Conservation (phyloP, 2,113 vertebrate species). For the Apodemus sylvaticus region DNA sequence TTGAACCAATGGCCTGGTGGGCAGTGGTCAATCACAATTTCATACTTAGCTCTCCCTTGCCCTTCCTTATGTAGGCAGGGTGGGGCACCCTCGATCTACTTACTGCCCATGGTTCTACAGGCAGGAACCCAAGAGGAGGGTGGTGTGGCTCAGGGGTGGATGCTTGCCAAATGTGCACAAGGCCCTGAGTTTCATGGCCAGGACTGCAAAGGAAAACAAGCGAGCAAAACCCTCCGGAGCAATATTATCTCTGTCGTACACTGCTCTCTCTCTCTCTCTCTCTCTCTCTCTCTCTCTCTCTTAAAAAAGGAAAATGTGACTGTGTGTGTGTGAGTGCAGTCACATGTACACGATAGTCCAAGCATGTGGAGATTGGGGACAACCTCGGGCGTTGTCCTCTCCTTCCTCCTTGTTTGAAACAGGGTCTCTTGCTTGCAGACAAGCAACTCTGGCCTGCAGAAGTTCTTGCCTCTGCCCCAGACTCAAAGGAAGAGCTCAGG, state of each 20-base stretch:
- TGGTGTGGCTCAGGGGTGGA: too few species aligned
- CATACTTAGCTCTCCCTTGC: too few species aligned
- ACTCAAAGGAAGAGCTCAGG: neutral
- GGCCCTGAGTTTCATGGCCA: neutral
- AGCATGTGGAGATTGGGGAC: neutral
- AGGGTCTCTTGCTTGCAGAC: neutral
- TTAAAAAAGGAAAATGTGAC: neutral
- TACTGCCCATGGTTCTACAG: neutral
- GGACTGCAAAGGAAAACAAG: neutral
- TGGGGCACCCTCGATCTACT: neutral
- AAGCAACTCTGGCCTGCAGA: too few species aligned
- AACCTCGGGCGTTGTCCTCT: too few species aligned
- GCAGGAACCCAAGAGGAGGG: neutral
- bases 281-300: neutral
- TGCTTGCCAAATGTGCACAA: neutral
- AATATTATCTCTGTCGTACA: accelerated
- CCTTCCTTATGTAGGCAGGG: neutral
- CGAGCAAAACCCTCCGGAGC: neutral
- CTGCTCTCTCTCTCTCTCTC: too few species aligned
- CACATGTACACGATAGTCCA: neutral
- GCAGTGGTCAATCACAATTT: neutral
- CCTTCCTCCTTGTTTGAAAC: neutral
- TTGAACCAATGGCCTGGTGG: neutral
- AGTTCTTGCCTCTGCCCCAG: neutral
- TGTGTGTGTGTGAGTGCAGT: neutral